Conservation (phyloP, 2,888 invertebrate species). For the Agapetus fuscipes region DNA sequence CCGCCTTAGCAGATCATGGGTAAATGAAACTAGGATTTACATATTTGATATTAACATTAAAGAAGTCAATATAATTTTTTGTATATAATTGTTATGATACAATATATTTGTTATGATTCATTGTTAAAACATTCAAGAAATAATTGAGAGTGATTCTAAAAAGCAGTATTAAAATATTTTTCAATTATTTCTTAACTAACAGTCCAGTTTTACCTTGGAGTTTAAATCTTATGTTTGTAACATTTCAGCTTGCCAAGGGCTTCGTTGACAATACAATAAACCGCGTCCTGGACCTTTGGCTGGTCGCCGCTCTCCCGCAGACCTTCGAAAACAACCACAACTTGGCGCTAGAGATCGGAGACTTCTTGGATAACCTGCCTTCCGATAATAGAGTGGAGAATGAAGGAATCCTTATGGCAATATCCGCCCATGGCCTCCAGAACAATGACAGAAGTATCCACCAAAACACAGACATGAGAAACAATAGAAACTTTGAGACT, state of each 20-base stretch:
- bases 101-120: too few species aligned
- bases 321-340: conserved; percentile 31
- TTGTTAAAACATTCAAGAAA: too few species aligned
- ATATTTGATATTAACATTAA: too few species aligned
- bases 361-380: conserved; percentile 45
- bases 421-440: conserved; percentile 59
- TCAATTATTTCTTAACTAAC: too few species aligned
- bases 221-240: not conserved
- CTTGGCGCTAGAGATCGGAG: conserved; percentile 35
- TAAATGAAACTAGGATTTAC: too few species aligned
- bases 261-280: conserved; percentile 64
- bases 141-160: too few species aligned
- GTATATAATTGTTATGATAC: too few species aligned
- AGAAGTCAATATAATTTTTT: too few species aligned
- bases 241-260: conserved; percentile 49
- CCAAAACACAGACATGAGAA: too few species aligned
- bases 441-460: conserved; percentile 25
- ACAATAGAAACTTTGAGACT: not conserved
- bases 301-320: conserved; percentile 37
- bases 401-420: conserved; percentile 65
- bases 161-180: too few species aligned
- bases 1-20: too few species aligned
- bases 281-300: conserved; percentile 52
- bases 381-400: conserved; percentile 54
- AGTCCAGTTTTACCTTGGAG: too few species aligned